A percentile compares a stretch with the other conserved stretches of the same genome.
Conservation (phyloP, 2,113 vertebrate genomes). For the Erythrocebus patas region DNA sequence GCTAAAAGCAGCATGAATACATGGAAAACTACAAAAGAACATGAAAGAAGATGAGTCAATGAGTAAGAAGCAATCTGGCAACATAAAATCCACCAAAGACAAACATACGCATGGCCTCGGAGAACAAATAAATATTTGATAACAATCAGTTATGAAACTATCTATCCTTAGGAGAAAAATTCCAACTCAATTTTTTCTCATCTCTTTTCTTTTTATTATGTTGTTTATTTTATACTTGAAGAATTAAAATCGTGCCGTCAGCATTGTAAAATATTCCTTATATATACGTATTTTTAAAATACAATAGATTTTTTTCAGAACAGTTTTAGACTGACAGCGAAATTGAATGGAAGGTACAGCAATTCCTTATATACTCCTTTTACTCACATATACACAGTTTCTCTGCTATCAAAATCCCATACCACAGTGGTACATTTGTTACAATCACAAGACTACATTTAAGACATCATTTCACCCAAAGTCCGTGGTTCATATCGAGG, state of each 20-base stretch:
- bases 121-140: constrained; percentile 47
- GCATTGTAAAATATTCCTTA: background rate
- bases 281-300: background rate
- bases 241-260: background rate
- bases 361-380: background rate
- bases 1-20: background rate
- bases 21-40: constrained; percentile 44
- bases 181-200: background rate
- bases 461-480: background rate
- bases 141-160: background rate
- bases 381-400: fast-evolving
- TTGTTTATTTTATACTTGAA: background rate
- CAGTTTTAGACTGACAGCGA: background rate
- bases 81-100: background rate
- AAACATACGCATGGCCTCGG: background rate
- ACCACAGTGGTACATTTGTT: background rate
- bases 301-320: background rate
- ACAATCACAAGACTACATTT: background rate
- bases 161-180: background rate
- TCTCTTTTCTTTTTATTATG: background rate
- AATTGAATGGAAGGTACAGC: background rate
- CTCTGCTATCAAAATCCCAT: background rate
- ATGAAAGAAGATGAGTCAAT: background rate
- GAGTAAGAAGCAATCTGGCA: background rate
- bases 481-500: background rate